Evolutionary conservation across 2,797 vertebrate genomes (phyloP).

Genomic region (Anableps anableps): DNA sequence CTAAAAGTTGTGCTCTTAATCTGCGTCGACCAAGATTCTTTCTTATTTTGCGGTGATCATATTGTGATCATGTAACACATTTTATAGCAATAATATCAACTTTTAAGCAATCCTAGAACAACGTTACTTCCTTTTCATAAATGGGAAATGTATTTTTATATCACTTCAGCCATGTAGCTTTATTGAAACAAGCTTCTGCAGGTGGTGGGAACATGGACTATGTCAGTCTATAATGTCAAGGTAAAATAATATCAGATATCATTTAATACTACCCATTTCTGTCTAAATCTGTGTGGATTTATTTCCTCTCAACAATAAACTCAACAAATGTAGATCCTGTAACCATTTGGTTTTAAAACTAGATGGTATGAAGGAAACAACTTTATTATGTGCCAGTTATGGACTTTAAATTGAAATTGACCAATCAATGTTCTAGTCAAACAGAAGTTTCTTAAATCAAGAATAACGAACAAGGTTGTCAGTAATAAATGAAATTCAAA

Average conservation of each 20-base stretch:
- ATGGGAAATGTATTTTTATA: background rate
- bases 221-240: constrained; percentile 17
- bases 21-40: constrained; percentile 4
- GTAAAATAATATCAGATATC: constrained; percentile 38
- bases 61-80: constrained; percentile 47
- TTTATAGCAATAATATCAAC: constrained; percentile 20
- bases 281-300: background rate
- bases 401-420: background rate
- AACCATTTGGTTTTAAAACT: background rate
- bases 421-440: background rate
- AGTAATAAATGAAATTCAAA: constrained; percentile 12
- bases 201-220: constrained; percentile 30
- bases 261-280: constrained; percentile 21
- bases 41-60: constrained; percentile 41
- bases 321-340: background rate
- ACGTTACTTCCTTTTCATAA: constrained; percentile 8
- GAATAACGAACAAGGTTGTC: background rate
- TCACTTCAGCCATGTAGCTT: constrained; percentile 44
- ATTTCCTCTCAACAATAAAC: background rate
- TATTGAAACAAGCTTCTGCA: constrained; percentile 29
- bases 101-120: constrained; percentile 44
- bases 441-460: background rate
- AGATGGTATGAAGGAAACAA: background rate
- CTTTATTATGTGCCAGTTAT: background rate
- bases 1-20: constrained; percentile 11